phyloP scores from a whole-genome alignment of 2,113 vertebrate species.

The Condylura cristata region DNA sequence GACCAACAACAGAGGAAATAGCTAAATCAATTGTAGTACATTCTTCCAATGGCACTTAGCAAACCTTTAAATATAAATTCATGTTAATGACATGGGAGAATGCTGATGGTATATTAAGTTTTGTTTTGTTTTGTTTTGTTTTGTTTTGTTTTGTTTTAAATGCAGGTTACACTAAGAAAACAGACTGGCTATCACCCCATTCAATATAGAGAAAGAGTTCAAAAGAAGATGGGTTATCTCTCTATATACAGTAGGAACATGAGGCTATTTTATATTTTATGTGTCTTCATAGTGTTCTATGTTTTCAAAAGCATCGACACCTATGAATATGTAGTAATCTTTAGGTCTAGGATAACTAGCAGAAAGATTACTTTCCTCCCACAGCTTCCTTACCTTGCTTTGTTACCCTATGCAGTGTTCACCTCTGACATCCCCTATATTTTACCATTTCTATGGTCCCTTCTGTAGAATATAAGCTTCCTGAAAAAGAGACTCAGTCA shows the following conservation, averaged over 20 bases:
- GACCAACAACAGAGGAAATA: constrained; percentile 63
- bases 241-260: neutral
- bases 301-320: neutral
- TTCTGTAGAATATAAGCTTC: neutral
- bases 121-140: constrained; percentile 21
- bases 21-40: constrained; percentile 65
- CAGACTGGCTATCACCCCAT: neutral
- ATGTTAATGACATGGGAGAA: constrained; percentile 58
- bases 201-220: neutral
- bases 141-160: constrained; percentile 26
- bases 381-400: neutral
- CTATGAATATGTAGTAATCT: neutral
- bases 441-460: neutral
- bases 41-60: constrained; percentile 59
- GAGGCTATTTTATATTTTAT: neutral
- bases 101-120: constrained; percentile 23
- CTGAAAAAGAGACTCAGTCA: neutral
- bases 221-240: neutral
- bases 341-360: neutral
- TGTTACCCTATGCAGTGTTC: neutral
- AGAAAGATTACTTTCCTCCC: neutral
- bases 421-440: neutral
- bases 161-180: constrained; percentile 18
- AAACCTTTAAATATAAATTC: constrained; percentile 60
- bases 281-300: neutral